A percentile compares a stretch with the other conserved stretches of the same genome.
Evolutionary conservation across 2,113 vertebrate genomes (phyloP).

Genomic region (Oncorhynchus tshawytscha): DNA sequence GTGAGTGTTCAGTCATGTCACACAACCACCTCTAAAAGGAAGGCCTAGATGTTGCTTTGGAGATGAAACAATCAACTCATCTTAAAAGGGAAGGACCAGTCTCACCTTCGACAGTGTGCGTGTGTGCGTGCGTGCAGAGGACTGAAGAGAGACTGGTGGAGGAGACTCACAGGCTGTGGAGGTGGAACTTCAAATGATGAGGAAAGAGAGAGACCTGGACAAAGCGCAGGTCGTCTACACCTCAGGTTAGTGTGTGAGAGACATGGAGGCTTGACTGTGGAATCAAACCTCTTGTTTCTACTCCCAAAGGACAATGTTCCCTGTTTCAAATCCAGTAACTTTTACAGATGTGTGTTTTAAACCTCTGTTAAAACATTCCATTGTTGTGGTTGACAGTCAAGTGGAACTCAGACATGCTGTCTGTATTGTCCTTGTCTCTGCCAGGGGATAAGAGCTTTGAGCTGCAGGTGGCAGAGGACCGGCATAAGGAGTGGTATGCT

Average conservation of each 20-base stretch:
- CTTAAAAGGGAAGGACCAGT: no score
- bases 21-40: neutral
- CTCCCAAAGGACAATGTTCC: no score
- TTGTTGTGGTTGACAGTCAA: neutral
- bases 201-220: slow-evolving; percentile 81
- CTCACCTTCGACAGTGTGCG: neutral
- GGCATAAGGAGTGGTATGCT: slow-evolving; percentile 86
- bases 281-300: no score
- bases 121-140: slow-evolving; percentile 67
- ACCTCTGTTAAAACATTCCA: neutral
- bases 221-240: slow-evolving; percentile 71
- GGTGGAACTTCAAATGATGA: slow-evolving; percentile 81
- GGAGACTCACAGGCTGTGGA: slow-evolving; percentile 78
- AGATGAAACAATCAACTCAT: neutral
- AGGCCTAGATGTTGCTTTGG: neutral
- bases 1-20: slow-evolving; percentile 45
- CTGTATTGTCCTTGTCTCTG: neutral
- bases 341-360: no score
- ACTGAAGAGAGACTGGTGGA: slow-evolving; percentile 76
- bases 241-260: slow-evolving; percentile 70
- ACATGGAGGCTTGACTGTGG: no score
- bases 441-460: slow-evolving; percentile 82
- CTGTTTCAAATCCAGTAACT: no score
- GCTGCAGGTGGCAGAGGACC: slow-evolving; percentile 80
- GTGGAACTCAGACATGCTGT: neutral